Evolutionary conservation across 2,113 vertebrate genomes (phyloP).

Genomic region (Gopherus flavomarginatus): DNA sequence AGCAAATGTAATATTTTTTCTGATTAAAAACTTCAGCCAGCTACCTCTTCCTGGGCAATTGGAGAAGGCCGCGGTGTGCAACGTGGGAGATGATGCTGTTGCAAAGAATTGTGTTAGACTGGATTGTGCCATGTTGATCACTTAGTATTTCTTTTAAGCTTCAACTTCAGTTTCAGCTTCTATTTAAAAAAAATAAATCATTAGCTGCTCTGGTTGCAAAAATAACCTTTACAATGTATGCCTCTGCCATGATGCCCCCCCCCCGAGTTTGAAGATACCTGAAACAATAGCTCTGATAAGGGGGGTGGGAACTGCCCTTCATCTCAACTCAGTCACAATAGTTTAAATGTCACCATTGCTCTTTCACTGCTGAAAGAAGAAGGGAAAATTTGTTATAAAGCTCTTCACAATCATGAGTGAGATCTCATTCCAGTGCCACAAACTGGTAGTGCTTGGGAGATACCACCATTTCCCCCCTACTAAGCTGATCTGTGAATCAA

Average conservation of each 20-base stretch:
- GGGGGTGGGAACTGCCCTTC: background rate
- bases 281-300: background rate
- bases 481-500: background rate
- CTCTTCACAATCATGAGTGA: background rate
- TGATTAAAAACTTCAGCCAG: constrained; percentile 1
- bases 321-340: background rate
- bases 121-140: background rate
- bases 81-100: background rate
- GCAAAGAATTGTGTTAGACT: background rate
- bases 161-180: background rate
- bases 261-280: background rate
- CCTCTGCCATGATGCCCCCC: background rate
- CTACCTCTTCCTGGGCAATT: background rate
- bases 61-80: background rate
- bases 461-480: background rate
- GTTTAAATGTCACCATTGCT: background rate
- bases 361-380: background rate
- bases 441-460: background rate
- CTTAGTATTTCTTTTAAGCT: background rate
- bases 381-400: background rate
- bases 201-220: background rate
- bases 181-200: background rate
- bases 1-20: background rate
- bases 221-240: background rate
- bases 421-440: background rate